Percentiles rank a stretch among this genome's conserved stretches.
Evolutionary conservation across 2,113 vertebrate species (phyloP).

Genomic region (mouse (Mus musculus)): GRCm39 chr3:89136001-89136500

Average conservation of each 20-base stretch:
- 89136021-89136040: too few species aligned
- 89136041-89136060: neutral
- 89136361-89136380: neutral
- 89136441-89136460: conserved; percentile 36
- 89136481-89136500: conserved; percentile 69
- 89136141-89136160: conserved; percentile 36
- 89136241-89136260: conserved; percentile 72
- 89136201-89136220: conserved; percentile 51
- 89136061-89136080: neutral
- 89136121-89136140: neutral
- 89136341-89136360: conserved; percentile 56
- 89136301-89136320: conserved; percentile 62
- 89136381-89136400: neutral
- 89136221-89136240: conserved; percentile 45
- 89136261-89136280: conserved; percentile 62
- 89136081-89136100: neutral
- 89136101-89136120: neutral
- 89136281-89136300: conserved; percentile 82
- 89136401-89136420: neutral
- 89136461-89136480: neutral
- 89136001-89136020: neutral
- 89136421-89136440: conserved; percentile 63
- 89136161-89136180: conserved; percentile 27
- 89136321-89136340: conserved; percentile 80
- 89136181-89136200: conserved; percentile 61